Percentiles rank a stretch among this genome's conserved stretches.
Evolutionary conservation across 1,140 invertebrate species (phyloP).

Genomic region (Drosophila albomicans): DNA sequence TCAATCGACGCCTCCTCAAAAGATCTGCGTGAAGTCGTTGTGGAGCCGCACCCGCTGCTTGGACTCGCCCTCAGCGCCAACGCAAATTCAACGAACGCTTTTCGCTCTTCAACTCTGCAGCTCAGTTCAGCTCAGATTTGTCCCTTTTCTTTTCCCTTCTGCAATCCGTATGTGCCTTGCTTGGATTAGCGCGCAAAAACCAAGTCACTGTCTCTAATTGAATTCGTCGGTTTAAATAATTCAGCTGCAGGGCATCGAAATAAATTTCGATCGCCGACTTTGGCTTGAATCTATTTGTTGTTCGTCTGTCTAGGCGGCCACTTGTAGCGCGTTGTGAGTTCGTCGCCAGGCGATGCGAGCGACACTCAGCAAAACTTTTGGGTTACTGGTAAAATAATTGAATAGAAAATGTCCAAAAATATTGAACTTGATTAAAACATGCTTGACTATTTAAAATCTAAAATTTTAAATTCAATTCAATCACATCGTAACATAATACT

Average conservation of each 20-base stretch:
- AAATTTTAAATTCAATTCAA: neutral
- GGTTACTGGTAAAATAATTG: neutral
- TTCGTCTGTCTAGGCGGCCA: constrained; percentile 43
- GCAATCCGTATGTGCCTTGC: neutral
- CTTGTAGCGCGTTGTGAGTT: constrained; percentile 53
- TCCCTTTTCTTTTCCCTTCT: neutral
- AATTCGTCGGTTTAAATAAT: constrained; percentile 85
- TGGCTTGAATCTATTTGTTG: constrained; percentile 51
- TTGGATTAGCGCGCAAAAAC: constrained; percentile 75
- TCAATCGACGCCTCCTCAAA: constrained; percentile 64
- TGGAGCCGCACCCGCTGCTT: constrained; percentile 68
- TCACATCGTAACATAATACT: neutral
- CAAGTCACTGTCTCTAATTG: constrained; percentile 85
- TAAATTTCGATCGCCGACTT: constrained; percentile 64
- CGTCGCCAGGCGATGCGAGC: constrained; percentile 8
- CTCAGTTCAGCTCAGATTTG: too few species aligned
- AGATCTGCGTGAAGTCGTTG: constrained; percentile 61
- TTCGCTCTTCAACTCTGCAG: neutral
- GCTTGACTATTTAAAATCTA: too few species aligned
- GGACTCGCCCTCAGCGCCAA: constrained; percentile 79
- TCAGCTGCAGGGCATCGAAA: constrained; percentile 83
- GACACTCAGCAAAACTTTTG: constrained; percentile 19
- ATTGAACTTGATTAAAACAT: fast-evolving
- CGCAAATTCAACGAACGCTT: constrained; percentile 68
- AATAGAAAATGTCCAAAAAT: neutral